Conservation (phyloP, 2,888 invertebrate genomes). For the Laspeyria flexula region DNA sequence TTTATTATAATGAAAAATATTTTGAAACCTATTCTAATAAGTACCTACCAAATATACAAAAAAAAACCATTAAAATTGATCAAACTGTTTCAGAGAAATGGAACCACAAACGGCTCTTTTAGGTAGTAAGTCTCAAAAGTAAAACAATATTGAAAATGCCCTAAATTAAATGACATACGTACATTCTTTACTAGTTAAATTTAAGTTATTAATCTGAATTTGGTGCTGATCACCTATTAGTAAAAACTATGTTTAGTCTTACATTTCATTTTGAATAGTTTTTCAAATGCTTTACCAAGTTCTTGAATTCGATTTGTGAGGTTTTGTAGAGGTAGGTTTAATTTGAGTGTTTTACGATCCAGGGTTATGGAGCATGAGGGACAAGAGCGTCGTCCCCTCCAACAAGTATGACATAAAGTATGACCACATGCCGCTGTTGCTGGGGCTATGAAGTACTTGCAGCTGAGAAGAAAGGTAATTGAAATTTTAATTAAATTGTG, state of each 20-base stretch:
- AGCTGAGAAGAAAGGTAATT: too few species aligned
- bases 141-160: too few species aligned
- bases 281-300: constrained; percentile 64
- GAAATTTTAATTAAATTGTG: too few species aligned
- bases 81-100: too few species aligned
- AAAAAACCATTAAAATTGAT: too few species aligned
- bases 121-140: too few species aligned
- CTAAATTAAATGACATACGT: too few species aligned
- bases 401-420: constrained; percentile 70
- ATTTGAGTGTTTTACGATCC: constrained; percentile 56
- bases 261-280: constrained; percentile 68
- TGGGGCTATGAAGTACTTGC: constrained; percentile 68
- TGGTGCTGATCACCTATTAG: neutral
- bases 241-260: constrained; percentile 31
- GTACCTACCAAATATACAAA: too few species aligned
- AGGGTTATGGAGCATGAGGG: constrained; percentile 58
- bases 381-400: constrained; percentile 63
- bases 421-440: constrained; percentile 73
- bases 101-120: too few species aligned
- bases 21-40: too few species aligned
- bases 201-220: neutral
- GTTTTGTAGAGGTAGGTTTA: constrained; percentile 61
- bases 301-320: constrained; percentile 58
- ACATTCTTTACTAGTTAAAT: too few species aligned
- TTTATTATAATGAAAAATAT: too few species aligned